Evolutionary conservation across 1,140 invertebrate species (phyloP), one percentile per base, ranked within the genome.

Genomic region (Thaumetopoea pityocampa): DNA sequence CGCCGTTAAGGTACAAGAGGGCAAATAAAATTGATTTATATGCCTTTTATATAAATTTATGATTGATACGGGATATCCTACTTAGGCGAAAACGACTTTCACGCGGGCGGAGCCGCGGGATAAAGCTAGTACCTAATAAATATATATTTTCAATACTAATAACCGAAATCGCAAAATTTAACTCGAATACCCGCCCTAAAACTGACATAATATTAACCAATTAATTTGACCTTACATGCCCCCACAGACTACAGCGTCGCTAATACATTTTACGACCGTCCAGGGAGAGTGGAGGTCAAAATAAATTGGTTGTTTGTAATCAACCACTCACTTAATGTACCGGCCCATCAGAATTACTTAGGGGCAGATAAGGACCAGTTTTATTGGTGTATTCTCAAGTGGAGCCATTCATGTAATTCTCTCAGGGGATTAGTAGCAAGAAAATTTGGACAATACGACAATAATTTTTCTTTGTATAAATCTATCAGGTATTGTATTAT

Each of bases 261-360:
- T 48, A 41, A 42, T 51, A 51, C 45, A 50, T 34, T 35, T 41
- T n/a, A 33, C 5, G 10, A 26, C 11, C 9, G 28, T 19, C 28
- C 10, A 34, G 36, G 49, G 40, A 51, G 6, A 8, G 51, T 26
- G 23, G 40, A 35, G 56, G 50, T 47, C 60, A 57, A 48, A 29
- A 38, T 46, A 56, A 42, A 63, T 55, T 67, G 68, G 66, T 67
- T 67, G 61, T 61, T 67, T 63, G 64, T 73, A 68, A 73, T 76
- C 65, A 76, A 69, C 49, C 47, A 53, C 61, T 59, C 57, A 44
- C 51, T 62, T 58, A 60, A 62, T 55, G 62, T 44, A 38, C 40
- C 45, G 67, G 61, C 51, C 56, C 67, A 67, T 74, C 67, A 51
- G 64, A 77, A 77, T 81, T 76, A 76, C 71, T 77, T 66, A 74